Evolutionary conservation across 2,797 vertebrate species (phyloP), one percentile per base, ranked within the genome.

Genomic region (Toxotes lorentzi): DNA sequence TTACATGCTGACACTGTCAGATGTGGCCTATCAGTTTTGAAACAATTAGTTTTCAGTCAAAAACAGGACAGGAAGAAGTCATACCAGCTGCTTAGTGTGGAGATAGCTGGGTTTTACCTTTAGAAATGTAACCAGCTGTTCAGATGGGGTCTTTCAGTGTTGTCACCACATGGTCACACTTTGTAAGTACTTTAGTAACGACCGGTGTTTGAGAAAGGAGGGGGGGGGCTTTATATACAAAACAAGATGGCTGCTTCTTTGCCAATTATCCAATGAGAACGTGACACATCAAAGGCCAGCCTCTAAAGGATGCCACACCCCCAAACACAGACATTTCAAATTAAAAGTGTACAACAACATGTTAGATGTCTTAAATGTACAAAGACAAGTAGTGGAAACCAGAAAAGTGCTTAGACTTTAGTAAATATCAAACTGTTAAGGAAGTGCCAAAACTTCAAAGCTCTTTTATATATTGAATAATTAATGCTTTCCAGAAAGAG

Each of bases 191-290:
- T 64, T 30, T 32, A 35, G 1, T 2, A 30, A 70, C n/a, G n/a
- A n/a, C n/a, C n/a, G n/a, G n/a, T n/a, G n/a, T n/a, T n/a, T n/a
- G n/a, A n/a, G n/a, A n/a, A n/a, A n/a, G n/a, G n/a, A n/a, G n/a
- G n/a, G n/a, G n/a, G n/a, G n/a, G n/a, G n/a, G n/a, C n/a, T n/a
- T n/a, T n/a, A 41, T 27, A 51, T 47, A 56, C 24, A 56, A 7
- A 57, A 13, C 79, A 71, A 75, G 30, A 71, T 71, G 76, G 66
- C 76, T 9, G 67, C 14, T 0, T 23, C 2, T 7, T 21, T 58
- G 16, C 14, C 62, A 72, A 68, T 67, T 41, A 72, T 67, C 62
- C 72, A 67, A 71, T 71, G 0, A 71, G 70, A 59, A 12, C 0
- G 2, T 6, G 53, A 14, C 27, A 58, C 11, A 17, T 10, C 9